Conservation (phyloP, 2,113 vertebrate genomes). For the Suncus etruscus region DNA sequence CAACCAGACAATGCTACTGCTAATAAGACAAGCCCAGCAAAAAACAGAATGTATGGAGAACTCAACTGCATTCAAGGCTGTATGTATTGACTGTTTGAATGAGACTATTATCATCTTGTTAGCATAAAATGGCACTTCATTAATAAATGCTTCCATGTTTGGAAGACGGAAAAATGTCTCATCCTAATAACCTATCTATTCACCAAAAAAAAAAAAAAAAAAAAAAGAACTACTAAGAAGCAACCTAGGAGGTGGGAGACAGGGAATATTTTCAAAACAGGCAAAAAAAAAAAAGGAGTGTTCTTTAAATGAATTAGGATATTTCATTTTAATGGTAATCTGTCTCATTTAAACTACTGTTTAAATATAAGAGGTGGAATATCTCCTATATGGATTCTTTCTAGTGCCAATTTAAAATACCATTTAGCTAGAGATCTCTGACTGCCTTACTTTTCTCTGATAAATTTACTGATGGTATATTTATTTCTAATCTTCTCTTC, state of each 20-base stretch:
- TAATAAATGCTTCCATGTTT: constrained; percentile 13
- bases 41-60: neutral
- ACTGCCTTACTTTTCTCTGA: constrained; percentile 16
- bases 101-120: constrained; percentile 39
- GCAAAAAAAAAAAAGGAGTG: neutral
- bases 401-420: neutral
- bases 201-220: neutral
- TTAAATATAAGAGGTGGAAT: neutral
- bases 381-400: neutral
- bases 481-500: neutral
- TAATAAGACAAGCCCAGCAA: neutral
- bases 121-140: constrained; percentile 61
- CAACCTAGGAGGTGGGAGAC: neutral
- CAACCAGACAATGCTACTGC: too few species aligned
- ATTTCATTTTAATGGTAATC: neutral
- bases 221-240: neutral
- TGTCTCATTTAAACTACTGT: neutral
- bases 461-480: neutral
- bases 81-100: neutral
- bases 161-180: neutral
- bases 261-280: neutral
- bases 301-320: neutral
- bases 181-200: neutral
- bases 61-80: rapidly evolving
- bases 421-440: neutral